These are phyloP conservation scores for Eupithecia vulgata DNA, from an alignment of 2,888 invertebrate genomes.

Conservation along the genomic window DNA sequence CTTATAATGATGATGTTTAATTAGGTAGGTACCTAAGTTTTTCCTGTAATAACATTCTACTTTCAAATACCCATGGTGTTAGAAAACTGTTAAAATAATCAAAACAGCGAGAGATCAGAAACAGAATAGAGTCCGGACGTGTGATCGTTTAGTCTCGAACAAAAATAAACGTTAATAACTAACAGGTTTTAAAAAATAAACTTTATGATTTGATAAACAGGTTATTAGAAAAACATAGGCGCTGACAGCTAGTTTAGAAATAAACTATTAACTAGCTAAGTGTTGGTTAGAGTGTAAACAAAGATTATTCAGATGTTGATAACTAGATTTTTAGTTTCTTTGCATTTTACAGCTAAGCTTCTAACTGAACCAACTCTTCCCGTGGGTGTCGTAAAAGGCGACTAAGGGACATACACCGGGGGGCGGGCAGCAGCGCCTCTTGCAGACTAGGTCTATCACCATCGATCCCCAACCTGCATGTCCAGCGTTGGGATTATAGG, in stretches of 20 bases:
- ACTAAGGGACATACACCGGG: no score
- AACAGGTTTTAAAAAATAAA: slow-evolving; percentile 80
- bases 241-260: slow-evolving; percentile 68
- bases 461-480: no score
- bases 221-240: slow-evolving; percentile 79
- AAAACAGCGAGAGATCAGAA: slow-evolving; percentile 79
- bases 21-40: not conserved
- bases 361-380: no score
- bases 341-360: not conserved
- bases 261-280: slow-evolving; percentile 63
- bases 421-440: no score
- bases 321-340: not conserved
- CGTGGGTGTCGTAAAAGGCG: no score
- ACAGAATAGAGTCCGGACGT: slow-evolving; percentile 79
- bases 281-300: slow-evolving; percentile 35
- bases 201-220: slow-evolving; percentile 78
- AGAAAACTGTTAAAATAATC: slow-evolving; percentile 72
- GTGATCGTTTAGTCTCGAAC: slow-evolving; percentile 77
- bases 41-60: slow-evolving; percentile 40
- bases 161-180: slow-evolving; percentile 78
- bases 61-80: slow-evolving; percentile 62
- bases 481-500: no score
- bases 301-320: slow-evolving; percentile 8
- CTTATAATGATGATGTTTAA: not conserved
- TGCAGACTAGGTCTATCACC: no score